A percentile compares a stretch with the other conserved stretches of the same genome.
Conservation (phyloP, 2,888 invertebrate genomes). For the Gastrophysa polygoni region DNA sequence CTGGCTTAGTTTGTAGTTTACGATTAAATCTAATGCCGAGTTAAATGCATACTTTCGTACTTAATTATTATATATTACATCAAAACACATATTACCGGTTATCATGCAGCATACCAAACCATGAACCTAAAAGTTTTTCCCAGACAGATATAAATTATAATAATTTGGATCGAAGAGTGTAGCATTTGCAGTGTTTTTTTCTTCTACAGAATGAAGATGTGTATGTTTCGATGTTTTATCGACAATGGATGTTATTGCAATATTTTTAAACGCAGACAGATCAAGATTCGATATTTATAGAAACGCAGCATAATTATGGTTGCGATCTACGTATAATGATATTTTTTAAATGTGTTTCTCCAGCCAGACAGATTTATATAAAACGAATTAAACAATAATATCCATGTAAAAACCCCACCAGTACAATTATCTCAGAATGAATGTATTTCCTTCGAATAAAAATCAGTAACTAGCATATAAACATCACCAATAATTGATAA, state of each 20-base stretch:
- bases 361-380: background rate
- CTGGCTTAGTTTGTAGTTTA: background rate
- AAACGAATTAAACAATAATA: too few species aligned
- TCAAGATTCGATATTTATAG: background rate
- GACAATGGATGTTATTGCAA: background rate
- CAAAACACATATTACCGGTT: conserved; percentile 1
- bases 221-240: background rate
- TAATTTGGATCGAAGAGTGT: conserved; percentile 8
- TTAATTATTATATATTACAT: conserved; percentile 13
- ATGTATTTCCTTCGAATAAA: too few species aligned
- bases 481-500: too few species aligned
- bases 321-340: background rate
- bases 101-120: conserved; percentile 7
- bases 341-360: background rate
- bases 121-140: conserved; percentile 5
- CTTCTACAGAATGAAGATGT: background rate
- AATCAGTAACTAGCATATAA: too few species aligned
- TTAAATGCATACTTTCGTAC: conserved; percentile 10
- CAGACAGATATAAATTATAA: conserved; percentile 6
- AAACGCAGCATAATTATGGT: background rate
- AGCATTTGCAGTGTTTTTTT: conserved; percentile 12
- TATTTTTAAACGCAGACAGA: background rate
- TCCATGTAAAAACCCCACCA: too few species aligned
- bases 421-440: too few species aligned
- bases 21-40: conserved; percentile 14